Percentiles rank a stretch among this genome's conserved stretches.
Evolutionary conservation across 2,113 vertebrate genomes (phyloP).

Genomic region (Maccullochella peelii): DNA sequence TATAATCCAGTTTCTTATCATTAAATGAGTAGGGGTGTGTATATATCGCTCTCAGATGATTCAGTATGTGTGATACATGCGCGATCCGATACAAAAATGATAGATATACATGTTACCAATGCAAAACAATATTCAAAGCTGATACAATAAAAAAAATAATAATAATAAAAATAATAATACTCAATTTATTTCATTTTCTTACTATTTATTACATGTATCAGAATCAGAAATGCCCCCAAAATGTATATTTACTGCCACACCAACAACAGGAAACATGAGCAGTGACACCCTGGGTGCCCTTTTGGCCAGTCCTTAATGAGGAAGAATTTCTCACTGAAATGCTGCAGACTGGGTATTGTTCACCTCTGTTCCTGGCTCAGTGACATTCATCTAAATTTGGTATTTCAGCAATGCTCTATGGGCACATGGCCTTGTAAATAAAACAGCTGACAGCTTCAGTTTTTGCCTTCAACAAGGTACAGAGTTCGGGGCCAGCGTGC

Average conservation of each 20-base stretch:
- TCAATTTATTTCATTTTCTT: background rate
- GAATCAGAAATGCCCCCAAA: background rate
- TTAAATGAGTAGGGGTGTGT: background rate
- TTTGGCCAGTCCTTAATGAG: background rate
- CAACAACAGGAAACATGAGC: background rate
- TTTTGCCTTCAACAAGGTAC: background rate
- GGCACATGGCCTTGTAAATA: background rate
- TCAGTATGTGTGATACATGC: background rate
- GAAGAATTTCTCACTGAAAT: background rate
- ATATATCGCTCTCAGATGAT: background rate
- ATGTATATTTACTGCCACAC: background rate
- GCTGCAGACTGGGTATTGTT: background rate
- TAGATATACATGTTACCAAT: background rate
- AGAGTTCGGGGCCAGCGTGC: background rate
- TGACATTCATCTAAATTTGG: background rate
- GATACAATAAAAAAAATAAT: too few species aligned
- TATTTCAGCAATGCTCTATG: slow-evolving; percentile 1
- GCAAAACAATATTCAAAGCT: background rate
- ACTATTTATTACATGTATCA: background rate
- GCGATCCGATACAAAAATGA: background rate
- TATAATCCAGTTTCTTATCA: background rate
- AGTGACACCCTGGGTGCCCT: background rate
- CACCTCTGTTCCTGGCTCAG: background rate
- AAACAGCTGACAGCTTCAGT: background rate
- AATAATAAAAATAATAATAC: too few species aligned